These are phyloP conservation scores for Calephelis nemesis DNA, from an alignment of 1,140 invertebrate genomes.

Conservation along the genomic window DNA sequence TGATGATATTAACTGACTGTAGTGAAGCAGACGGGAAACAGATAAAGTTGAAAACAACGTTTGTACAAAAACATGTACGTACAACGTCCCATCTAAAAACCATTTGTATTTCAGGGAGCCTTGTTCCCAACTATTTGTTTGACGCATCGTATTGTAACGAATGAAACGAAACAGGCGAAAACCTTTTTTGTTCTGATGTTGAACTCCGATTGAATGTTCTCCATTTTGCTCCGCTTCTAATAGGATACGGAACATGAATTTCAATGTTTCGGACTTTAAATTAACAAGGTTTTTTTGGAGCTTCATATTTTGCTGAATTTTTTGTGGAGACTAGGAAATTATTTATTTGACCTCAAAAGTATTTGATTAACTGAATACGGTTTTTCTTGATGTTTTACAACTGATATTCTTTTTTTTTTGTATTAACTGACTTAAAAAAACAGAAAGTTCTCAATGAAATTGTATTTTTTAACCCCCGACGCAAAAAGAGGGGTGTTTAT, in stretches of 20 bases:
- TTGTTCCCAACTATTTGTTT: conserved; percentile 31
- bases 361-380: no score
- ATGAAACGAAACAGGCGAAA: conserved; percentile 25
- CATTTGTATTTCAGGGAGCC: conserved; percentile 34
- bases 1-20: no score
- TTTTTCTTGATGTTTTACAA: no score
- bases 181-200: conserved; percentile 27
- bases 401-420: no score
- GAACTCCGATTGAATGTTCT: conserved; percentile 30
- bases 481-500: no score
- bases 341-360: background rate
- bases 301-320: background rate
- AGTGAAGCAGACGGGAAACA: background rate
- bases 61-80: background rate
- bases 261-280: conserved; percentile 10
- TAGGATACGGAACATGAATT: conserved; percentile 11
- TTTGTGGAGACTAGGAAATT: background rate
- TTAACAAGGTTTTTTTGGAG: conserved; percentile 6
- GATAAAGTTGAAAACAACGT: conserved; percentile 6
- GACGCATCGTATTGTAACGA: conserved; percentile 31
- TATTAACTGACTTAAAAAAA: no score
- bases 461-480: no score
- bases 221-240: conserved; percentile 26
- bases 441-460: no score
- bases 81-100: conserved; percentile 27